Evolutionary conservation across 2,888 invertebrate genomes (phyloP).

Genomic region (Calameuta pallipes): DNA sequence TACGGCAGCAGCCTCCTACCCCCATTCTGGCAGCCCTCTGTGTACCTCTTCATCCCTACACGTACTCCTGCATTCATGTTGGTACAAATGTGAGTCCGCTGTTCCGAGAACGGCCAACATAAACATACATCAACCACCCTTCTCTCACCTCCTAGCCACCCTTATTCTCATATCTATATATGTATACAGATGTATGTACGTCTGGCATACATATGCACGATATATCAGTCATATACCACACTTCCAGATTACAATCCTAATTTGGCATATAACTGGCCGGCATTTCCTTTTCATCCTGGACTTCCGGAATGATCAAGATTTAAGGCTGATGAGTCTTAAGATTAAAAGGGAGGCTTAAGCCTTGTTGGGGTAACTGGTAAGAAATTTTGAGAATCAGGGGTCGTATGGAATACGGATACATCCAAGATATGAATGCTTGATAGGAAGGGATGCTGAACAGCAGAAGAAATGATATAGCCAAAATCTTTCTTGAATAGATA

Average conservation of each 20-base stretch:
- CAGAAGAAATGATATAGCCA: too few relatives aligned
- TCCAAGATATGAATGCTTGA: not conserved
- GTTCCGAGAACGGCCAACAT: slow-evolving; percentile 31
- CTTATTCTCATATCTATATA: slow-evolving; percentile 13
- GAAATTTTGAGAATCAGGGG: not conserved
- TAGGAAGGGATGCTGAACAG: too few relatives aligned
- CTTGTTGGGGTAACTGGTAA: not conserved
- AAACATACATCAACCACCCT: slow-evolving; percentile 33
- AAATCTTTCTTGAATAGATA: not conserved
- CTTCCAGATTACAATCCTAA: slow-evolving; percentile 33
- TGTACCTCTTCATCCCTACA: slow-evolving; percentile 22
- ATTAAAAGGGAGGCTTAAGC: not conserved
- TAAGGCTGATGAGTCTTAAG: not conserved
- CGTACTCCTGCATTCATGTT: slow-evolving; percentile 29
- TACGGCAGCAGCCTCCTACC: slow-evolving; percentile 7
- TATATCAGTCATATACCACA: slow-evolving; percentile 12
- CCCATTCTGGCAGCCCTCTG: slow-evolving; percentile 17
- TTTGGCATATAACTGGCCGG: slow-evolving; percentile 23
- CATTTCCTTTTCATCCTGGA: slow-evolving; percentile 14
- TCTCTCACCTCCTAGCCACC: slow-evolving; percentile 14
- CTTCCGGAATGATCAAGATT: not conserved
- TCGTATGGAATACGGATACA: not conserved
- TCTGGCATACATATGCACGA: not conserved
- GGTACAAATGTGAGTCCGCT: slow-evolving; percentile 26
- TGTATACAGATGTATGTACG: not conserved